phyloP scores from a whole-genome alignment of 2,113 vertebrate genomes.

The Pygoscelis adeliae region DNA sequence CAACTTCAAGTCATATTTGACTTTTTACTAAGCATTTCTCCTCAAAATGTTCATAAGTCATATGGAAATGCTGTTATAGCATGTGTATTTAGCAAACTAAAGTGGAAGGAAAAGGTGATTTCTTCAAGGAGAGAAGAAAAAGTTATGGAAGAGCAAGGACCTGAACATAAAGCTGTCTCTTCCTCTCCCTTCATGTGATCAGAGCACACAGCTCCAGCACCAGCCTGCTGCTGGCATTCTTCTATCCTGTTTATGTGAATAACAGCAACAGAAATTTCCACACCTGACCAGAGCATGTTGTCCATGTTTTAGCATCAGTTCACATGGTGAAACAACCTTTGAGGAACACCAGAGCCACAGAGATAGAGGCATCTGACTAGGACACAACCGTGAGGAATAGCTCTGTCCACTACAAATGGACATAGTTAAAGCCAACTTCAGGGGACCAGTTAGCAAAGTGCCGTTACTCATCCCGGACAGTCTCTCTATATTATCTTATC shows the following conservation, averaged over 20 bases:
- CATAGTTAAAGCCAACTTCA: background rate
- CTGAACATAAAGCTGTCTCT: background rate
- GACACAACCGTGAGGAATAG: background rate
- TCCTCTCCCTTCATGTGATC: background rate
- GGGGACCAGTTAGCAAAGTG: background rate
- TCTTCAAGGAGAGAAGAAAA: background rate
- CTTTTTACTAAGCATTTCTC: background rate
- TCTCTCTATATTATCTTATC: background rate
- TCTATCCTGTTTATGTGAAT: background rate
- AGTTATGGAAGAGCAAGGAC: background rate
- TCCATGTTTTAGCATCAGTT: background rate
- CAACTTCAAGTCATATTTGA: background rate
- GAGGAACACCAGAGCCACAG: background rate
- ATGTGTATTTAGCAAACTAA: background rate
- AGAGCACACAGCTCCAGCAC: background rate
- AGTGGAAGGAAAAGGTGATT: background rate
- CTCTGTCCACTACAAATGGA: background rate
- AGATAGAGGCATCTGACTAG: background rate
- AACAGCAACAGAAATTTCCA: background rate
- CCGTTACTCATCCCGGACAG: background rate
- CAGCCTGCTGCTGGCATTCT: background rate
- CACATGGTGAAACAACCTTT: background rate
- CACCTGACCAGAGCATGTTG: background rate
- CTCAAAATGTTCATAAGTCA: background rate
- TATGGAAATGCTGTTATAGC: background rate